These are phyloP conservation scores for Pachyuromys duprasi DNA, from an alignment of 2,797 vertebrate genomes.

Conservation along the genomic window DNA sequence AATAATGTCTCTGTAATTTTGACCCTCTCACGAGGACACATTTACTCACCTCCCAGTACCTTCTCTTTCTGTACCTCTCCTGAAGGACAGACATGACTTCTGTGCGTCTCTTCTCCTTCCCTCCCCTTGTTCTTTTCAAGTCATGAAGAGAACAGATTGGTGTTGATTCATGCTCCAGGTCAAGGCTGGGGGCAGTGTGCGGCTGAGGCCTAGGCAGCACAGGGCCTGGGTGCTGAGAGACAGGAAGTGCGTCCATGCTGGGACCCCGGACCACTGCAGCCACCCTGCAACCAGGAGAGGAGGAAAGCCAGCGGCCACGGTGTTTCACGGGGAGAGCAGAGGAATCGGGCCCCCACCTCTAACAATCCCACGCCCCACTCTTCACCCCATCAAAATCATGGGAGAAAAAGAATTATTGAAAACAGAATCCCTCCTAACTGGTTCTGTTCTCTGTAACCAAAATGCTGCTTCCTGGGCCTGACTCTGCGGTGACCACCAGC, in stretches of 20 bases:
- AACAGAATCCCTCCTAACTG: accelerated
- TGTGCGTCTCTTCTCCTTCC: neutral
- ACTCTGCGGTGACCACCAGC: accelerated
- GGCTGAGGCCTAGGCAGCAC: neutral
- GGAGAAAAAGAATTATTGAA: neutral
- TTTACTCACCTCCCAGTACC: neutral
- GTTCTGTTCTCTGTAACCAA: too few relatives aligned
- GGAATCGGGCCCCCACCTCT: neutral
- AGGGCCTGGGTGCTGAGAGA: neutral
- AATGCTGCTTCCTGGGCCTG: neutral
- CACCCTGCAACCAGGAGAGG: neutral
- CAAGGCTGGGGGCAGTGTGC: neutral
- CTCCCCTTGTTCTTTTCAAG: neutral
- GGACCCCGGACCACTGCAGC: neutral
- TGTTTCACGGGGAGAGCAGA: neutral
- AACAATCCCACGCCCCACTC: neutral
- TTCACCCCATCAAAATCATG: neutral
- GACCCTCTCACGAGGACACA: neutral
- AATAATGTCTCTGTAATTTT: neutral
- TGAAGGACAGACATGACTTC: neutral
- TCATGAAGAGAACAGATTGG: neutral
- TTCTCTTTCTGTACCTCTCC: neutral
- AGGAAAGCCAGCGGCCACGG: too few relatives aligned
- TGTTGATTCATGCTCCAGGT: neutral
- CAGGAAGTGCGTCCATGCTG: neutral